phyloP scores from a whole-genome alignment of 2,113 vertebrate species.

The Agapornis roseicollis region DNA sequence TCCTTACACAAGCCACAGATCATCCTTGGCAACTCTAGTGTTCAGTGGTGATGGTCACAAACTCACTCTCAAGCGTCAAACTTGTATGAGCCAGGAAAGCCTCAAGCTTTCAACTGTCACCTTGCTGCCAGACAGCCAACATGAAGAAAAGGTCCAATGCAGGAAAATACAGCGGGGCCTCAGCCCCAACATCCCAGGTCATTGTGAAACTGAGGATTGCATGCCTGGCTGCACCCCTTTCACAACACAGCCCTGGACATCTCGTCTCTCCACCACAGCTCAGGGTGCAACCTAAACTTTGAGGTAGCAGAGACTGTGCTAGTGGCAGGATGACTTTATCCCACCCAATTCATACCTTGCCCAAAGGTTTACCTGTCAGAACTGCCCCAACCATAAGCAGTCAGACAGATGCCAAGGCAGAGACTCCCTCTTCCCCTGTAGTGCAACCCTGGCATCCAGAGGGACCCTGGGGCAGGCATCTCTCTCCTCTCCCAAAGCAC shows the following conservation, averaged over 20 bases:
- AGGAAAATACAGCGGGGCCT: neutral
- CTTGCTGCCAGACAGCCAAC: neutral
- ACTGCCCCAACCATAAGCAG: fast-evolving
- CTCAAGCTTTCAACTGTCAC: neutral
- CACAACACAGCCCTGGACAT: neutral
- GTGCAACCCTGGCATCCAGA: neutral
- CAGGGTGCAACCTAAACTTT: neutral
- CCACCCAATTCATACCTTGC: fast-evolving
- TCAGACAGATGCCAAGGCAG: fast-evolving
- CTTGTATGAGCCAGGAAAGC: neutral
- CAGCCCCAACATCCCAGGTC: neutral
- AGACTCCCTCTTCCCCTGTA: neutral
- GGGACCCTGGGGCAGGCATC: neutral
- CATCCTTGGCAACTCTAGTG: fast-evolving
- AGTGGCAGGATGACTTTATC: neutral
- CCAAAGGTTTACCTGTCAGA: neutral
- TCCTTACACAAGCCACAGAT: fast-evolving
- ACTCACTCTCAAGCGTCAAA: neutral
- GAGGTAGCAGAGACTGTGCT: neutral
- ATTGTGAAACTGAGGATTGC: neutral
- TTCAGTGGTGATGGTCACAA: neutral
- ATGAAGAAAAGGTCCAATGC: neutral
- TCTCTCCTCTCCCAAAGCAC: neutral
- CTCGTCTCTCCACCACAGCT: neutral
- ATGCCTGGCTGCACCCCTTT: neutral